Evolutionary conservation across 2,113 vertebrate species (phyloP), one percentile per base, ranked within the genome.

Genomic region (Morphnarchus princeps): DNA sequence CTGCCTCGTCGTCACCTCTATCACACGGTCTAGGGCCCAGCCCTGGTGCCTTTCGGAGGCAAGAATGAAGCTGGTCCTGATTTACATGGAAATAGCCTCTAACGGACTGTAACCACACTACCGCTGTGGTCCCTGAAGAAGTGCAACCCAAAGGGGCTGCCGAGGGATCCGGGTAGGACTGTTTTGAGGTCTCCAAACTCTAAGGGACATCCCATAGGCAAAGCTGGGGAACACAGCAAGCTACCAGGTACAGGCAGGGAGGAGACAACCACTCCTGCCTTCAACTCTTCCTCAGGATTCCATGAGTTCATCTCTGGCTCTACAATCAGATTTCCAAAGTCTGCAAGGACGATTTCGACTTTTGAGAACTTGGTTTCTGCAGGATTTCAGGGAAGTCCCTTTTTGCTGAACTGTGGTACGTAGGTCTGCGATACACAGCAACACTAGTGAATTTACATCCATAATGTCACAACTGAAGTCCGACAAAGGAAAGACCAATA

Each of bases 1-100:
- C 10, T 7, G 4, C 40, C 14, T 74, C 21, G 8, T 40, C 0
- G 0, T 34, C 22, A 32, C 32, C n/a, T 45, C 52, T 40, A 8
- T 69, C 14, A 32, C 20, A 22, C 1, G 1, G 16, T 17, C 43
- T 47, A 5, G 4, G 36, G 15, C 31, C 4, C 15, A 91, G 28
- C 13, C 10, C 16, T 16, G 3, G 25, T 40, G 34, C 31, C 49
- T n/a, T 82, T 57, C 76, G 32, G 15, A 25, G 24, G 17, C 32
- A 50, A 15, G 16, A n/a, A 47, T 8, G 31, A 19, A 82, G 13
- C 21, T 67, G 55, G 6, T 61, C 25, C 43, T 2, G 1, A 12
- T 70, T 42, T 65, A 55, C 78, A 85, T 61, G 22, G 24, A 74
- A 78, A 79, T 50, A 70, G 31, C 6, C 5, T 82, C 40, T 47